phyloP scores from a whole-genome alignment of 1,140 invertebrate species.

The Sitodiplosis mosellana region DNA sequence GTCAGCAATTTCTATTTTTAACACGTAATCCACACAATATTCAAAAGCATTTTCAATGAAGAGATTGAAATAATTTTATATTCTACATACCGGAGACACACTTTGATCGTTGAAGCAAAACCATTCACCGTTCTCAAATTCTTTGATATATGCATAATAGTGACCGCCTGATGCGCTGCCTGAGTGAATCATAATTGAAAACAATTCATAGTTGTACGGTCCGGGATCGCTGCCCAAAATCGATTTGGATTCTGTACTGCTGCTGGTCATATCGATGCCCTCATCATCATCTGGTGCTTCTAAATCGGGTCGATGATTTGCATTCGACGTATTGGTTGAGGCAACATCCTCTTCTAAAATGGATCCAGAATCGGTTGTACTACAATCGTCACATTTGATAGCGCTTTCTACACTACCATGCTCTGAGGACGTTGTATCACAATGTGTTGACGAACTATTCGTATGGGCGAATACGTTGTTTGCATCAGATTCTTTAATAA shows the following conservation, averaged over 20 bases:
- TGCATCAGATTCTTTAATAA: slow-evolving; percentile 22
- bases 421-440: slow-evolving; percentile 2
- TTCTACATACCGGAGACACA: slow-evolving; percentile 35
- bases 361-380: slow-evolving; percentile 48
- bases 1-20: no score
- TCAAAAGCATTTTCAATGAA: no score
- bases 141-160: slow-evolving; percentile 89
- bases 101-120: slow-evolving; percentile 70
- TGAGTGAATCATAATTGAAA: slow-evolving; percentile 86
- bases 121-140: slow-evolving; percentile 58
- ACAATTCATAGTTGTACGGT: slow-evolving; percentile 71
- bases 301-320: slow-evolving; percentile 20
- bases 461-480: not conserved
- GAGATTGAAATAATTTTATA: slow-evolving; percentile 1
- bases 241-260: slow-evolving; percentile 14
- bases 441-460: not conserved
- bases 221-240: slow-evolving; percentile 27
- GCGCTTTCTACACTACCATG: slow-evolving; percentile 13
- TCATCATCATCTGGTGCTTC: slow-evolving; percentile 34
- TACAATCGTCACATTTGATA: slow-evolving; percentile 41
- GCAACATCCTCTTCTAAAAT: slow-evolving; percentile 44
- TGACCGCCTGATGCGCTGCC: slow-evolving; percentile 82
- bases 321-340: slow-evolving; percentile 16
- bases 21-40: slow-evolving; percentile 3
- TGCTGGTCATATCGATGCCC: slow-evolving; percentile 47